These are phyloP conservation scores for Drosophila neocordata DNA, from an alignment of 1,140 invertebrate genomes.

Conservation along the genomic window DNA sequence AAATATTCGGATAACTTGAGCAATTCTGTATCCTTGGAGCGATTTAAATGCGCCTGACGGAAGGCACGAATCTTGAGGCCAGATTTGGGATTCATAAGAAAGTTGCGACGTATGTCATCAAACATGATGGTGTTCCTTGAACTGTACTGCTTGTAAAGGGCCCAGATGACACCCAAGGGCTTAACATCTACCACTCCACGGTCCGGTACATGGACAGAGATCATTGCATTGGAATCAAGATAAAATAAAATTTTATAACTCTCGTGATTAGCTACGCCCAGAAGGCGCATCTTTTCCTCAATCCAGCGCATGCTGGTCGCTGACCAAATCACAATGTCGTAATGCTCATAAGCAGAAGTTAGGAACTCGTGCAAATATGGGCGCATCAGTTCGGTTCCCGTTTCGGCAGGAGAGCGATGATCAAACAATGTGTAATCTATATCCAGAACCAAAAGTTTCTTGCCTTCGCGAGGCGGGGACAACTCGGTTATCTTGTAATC, in stretches of 20 bases:
- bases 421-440: conserved; percentile 99
- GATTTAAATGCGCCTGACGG: conserved; percentile 93
- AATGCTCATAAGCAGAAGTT: conserved; percentile 93
- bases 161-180: conserved; percentile 98
- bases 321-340: conserved; percentile 96
- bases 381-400: conserved; percentile 95
- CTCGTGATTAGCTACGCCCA: conserved; percentile 92
- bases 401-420: conserved; percentile 95
- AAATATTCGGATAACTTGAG: conserved; percentile 93
- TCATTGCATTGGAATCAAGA: conserved; percentile 96
- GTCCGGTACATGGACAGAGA: conserved; percentile 91
- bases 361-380: conserved; percentile 98
- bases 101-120: conserved; percentile 98
- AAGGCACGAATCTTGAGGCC: conserved; percentile 96
- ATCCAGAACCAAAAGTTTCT: conserved; percentile 96
- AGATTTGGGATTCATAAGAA: conserved; percentile 98
- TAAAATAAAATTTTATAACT: conserved; percentile 97
- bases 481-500: conserved; percentile 93
- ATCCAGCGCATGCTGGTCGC: conserved; percentile 99
- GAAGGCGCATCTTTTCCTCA: conserved; percentile 97
- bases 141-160: conserved; percentile 94
- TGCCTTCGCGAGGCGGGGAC: conserved; percentile 91
- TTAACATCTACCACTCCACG: conserved; percentile 91
- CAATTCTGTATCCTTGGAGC: conserved; percentile 93
- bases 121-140: conserved; percentile 99